phyloP scores from a whole-genome alignment of 1,140 invertebrate genomes.

The Lasaia peninsularis region DNA sequence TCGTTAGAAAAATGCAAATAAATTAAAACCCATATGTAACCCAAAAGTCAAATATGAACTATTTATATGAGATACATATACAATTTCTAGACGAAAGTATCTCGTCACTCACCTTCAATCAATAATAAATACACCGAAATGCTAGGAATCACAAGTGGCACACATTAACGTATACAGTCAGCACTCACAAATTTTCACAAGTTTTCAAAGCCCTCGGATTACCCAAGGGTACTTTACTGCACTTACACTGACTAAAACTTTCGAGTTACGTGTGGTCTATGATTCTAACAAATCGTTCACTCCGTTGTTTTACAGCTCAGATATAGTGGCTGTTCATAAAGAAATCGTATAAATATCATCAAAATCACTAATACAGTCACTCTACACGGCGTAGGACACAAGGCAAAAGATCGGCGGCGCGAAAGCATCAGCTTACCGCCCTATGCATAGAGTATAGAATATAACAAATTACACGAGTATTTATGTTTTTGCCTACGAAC shows the following conservation, averaged over 20 bases:
- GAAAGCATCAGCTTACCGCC: conserved; percentile 63
- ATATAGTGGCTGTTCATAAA: conserved; percentile 60
- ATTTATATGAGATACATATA: not conserved
- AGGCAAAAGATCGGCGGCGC: conserved; percentile 66
- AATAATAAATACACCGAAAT: conserved; percentile 27
- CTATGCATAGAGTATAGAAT: conserved; percentile 49
- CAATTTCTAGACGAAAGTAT: not conserved
- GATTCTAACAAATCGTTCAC: conserved; percentile 52
- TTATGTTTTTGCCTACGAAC: too few species aligned
- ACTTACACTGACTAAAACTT: conserved; percentile 41
- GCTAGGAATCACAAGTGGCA: conserved; percentile 29
- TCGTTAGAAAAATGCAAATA: not conserved
- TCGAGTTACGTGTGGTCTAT: conserved; percentile 34
- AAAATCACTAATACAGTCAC: conserved; percentile 69
- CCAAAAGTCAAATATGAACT: not conserved
- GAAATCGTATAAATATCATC: conserved; percentile 60
- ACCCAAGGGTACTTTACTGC: conserved; percentile 37
- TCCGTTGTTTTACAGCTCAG: conserved; percentile 35
- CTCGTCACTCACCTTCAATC: conserved; percentile 27
- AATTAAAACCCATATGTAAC: not conserved
- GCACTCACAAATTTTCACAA: conserved; percentile 36
- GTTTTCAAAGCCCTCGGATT: conserved; percentile 17
- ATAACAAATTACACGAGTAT: too few species aligned
- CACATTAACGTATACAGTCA: conserved; percentile 27
- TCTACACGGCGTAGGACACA: conserved; percentile 64